These are phyloP conservation scores for Entomyzon cyanotis DNA, from an alignment of 2,113 vertebrate species.

Conservation along the genomic window DNA sequence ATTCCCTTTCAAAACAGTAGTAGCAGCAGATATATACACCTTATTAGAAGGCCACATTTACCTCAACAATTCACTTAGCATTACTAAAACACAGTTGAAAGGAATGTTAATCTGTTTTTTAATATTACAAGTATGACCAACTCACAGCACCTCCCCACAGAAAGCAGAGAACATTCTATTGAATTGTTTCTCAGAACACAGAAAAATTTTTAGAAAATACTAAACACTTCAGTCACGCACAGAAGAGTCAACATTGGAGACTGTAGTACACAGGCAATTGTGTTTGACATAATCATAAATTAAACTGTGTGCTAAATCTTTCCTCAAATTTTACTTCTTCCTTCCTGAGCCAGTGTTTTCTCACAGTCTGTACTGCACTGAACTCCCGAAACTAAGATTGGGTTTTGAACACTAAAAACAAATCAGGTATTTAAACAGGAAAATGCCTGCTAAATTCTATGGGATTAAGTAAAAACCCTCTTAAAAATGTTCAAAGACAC, in stretches of 20 bases:
- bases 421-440: neutral
- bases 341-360: neutral
- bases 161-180: neutral
- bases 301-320: neutral
- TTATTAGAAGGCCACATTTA: neutral
- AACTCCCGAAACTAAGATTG: neutral
- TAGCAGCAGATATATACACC: neutral
- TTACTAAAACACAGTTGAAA: neutral
- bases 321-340: slow-evolving; percentile 29
- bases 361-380: neutral
- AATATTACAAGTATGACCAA: neutral
- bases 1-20: neutral
- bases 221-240: neutral
- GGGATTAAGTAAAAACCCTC: neutral
- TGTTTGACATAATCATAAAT: neutral
- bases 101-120: neutral
- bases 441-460: neutral
- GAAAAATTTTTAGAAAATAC: neutral
- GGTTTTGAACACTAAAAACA: neutral
- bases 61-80: neutral
- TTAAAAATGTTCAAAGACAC: neutral
- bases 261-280: neutral
- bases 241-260: neutral
- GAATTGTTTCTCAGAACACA: neutral
- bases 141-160: neutral